Evolutionary conservation across 1,140 invertebrate genomes (phyloP), one percentile per base, ranked within the genome.

Genomic region (Colletes gigas): DNA sequence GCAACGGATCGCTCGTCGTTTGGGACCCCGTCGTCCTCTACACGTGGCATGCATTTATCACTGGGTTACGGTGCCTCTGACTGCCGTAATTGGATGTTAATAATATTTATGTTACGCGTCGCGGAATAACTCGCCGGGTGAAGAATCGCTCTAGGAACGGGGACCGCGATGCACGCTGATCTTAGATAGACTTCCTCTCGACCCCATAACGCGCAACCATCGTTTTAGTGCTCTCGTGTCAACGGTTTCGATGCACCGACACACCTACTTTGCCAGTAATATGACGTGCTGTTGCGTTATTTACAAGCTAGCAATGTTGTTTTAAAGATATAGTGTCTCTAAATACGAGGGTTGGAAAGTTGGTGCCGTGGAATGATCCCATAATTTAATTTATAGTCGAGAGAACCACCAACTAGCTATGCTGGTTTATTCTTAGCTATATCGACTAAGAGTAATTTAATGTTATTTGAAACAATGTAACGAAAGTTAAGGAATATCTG

Each of bases 61-160:
- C 41, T 17, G 41, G n/a, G 63, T 21, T 19, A 47, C 63, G n/a
- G 63, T 47, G 39, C 63, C 41, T 41, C 60, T 63, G 50, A 50
- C 54, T 5, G 15, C 15, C 5, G 17, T 55, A 65, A 65, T 65
- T 65, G 63, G 63, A 65, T 65, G 63, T 39, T 39, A 47, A 65
- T 65, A 65, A 65, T 65, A 44, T 65, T 65, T 65, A 44, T 44
- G 63, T 47, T 65, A 17, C 41, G 17, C 63, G 39, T n/a, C 63
- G 17, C 39, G 4, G 63, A 47, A 47, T 47, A 47, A 47, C 63
- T 65, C 41, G 63, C 15, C 30, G 63, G 47, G 41, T 65, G 63
- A 65, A 65, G 63, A 65, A 47, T 65, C n/a, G 41, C 60, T 65
- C 41, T 19, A 65, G 41, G 63, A 65, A 65, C 63, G n/a, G 63